Evolutionary conservation across 2,113 vertebrate genomes (phyloP), one percentile per base, ranked within the genome.

Genomic region (Mohoua ochrocephala): DNA sequence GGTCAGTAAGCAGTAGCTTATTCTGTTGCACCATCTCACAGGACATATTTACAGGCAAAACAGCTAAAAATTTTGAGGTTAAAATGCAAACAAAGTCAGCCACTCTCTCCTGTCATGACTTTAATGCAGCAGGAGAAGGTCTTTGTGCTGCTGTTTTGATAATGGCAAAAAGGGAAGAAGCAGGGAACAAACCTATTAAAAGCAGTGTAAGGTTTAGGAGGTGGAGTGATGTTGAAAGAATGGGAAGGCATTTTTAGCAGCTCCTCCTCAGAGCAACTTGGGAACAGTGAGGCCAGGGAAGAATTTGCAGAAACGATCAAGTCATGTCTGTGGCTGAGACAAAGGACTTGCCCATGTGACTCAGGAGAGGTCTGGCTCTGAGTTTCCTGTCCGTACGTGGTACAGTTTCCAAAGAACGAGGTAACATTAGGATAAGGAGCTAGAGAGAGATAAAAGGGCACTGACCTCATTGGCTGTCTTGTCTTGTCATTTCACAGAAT

Each of bases 121-220:
- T 41, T 37, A 39, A 37, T n/a, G 16, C 21, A 42, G 4, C 5
- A 54, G 9, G 10, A 57, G 44, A 24, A 28, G 1, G 6, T 47
- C 17, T 61, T 89, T 42, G 26, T 64, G 42, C 5, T 39, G 19
- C 23, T 22, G 4, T 31, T 69, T 6, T 74, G 8, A 30, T 22
- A 14, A 42, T 23, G 15, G 16, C 13, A 78, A 49, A 68, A 42
- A n/a, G 11, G 6, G 2, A 57, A 45, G 6, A 15, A 69, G 7
- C 0, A 0, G 33, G 21, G 19, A 71, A 54, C 24, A 15, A 74
- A 56, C 1, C 24, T 54, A 9, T 1, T 39, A 22, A 68, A 68
- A 47, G 3, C 6, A 52, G 10, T 16, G 4, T 30, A 35, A 24
- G 7, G 3, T 44, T 90, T 83, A 39, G 10, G 42, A 91, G 17